Evolutionary conservation across 2,888 invertebrate genomes (phyloP).

Genomic region (Brachypterus glaber): DNA sequence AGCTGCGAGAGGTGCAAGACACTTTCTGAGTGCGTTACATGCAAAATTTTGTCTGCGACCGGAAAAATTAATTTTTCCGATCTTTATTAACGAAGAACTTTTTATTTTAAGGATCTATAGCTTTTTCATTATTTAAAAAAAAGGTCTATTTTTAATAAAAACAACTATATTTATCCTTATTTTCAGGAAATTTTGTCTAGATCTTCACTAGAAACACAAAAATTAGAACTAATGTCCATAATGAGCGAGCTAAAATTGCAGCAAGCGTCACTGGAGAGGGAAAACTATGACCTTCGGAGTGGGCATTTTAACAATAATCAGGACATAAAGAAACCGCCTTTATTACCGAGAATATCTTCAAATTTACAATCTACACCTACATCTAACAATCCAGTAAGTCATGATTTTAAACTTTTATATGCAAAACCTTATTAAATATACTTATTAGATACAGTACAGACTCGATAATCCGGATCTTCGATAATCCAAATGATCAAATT

Average conservation of each 20-base stretch:
- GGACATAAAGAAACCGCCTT: slow-evolving; percentile 33
- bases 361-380: slow-evolving; percentile 40
- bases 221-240: slow-evolving; percentile 86
- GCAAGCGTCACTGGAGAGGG: slow-evolving; percentile 76
- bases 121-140: too few relatives aligned
- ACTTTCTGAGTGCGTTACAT: too few relatives aligned
- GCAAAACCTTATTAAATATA: too few relatives aligned
- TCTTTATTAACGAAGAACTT: too few relatives aligned
- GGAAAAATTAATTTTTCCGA: too few relatives aligned
- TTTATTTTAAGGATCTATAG: too few relatives aligned
- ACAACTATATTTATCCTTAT: slow-evolving; percentile 8
- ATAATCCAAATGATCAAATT: too few relatives aligned
- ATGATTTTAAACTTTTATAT: not conserved
- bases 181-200: slow-evolving; percentile 73
- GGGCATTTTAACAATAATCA: slow-evolving; percentile 35
- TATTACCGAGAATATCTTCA: slow-evolving; percentile 37
- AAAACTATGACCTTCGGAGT: slow-evolving; percentile 67
- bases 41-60: too few relatives aligned
- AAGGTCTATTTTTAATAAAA: slow-evolving; percentile 13
- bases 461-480: too few relatives aligned
- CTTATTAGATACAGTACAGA: too few relatives aligned
- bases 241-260: slow-evolving; percentile 86
- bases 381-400: too few relatives aligned
- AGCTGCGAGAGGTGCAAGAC: too few relatives aligned
- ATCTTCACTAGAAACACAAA: slow-evolving; percentile 88